Evolutionary conservation across 1,140 invertebrate species (phyloP).

Genomic region (Bactericera cockerelli): DNA sequence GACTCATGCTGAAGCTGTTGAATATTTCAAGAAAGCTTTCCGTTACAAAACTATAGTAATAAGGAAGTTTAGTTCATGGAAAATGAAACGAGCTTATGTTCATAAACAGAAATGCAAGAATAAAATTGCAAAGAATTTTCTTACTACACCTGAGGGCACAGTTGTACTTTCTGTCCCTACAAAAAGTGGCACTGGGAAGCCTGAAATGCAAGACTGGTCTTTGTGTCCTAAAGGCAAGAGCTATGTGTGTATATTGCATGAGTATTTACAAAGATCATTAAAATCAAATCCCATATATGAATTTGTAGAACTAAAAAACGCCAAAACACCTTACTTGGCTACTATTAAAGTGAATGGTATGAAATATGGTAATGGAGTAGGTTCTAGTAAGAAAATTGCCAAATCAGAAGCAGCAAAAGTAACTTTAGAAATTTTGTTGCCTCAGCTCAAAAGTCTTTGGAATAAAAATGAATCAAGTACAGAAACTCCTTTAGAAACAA

Average conservation of each 20-base stretch:
- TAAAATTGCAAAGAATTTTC: slow-evolving; percentile 10
- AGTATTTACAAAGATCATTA: slow-evolving; percentile 86
- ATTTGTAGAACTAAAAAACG: slow-evolving; percentile 88
- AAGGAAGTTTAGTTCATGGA: slow-evolving; percentile 17
- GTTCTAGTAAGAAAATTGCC: slow-evolving; percentile 87
- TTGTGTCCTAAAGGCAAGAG: slow-evolving; percentile 88
- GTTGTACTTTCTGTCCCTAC: slow-evolving; percentile 32
- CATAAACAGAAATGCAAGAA: slow-evolving; percentile 15
- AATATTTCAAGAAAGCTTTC: slow-evolving; percentile 76
- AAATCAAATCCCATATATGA: slow-evolving; percentile 85
- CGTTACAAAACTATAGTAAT: slow-evolving; percentile 48
- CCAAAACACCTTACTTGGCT: slow-evolving; percentile 80
- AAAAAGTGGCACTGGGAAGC: slow-evolving; percentile 59
- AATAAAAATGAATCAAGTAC: slow-evolving; percentile 6
- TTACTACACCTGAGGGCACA: slow-evolving; percentile 5
- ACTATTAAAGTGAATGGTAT: slow-evolving; percentile 82
- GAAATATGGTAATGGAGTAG: slow-evolving; percentile 82
- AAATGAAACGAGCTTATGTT: slow-evolving; percentile 17
- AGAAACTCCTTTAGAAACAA: neutral
- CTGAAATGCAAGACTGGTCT: slow-evolving; percentile 67
- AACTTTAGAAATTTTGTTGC: slow-evolving; percentile 83
- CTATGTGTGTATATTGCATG: slow-evolving; percentile 91
- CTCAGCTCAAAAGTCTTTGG: slow-evolving; percentile 59
- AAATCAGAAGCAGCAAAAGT: slow-evolving; percentile 81
- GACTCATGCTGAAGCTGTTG: slow-evolving; percentile 50